Evolutionary conservation across 2,113 vertebrate species (phyloP), one percentile per base, ranked within the genome.

Genomic region (Pluvianellus socialis): DNA sequence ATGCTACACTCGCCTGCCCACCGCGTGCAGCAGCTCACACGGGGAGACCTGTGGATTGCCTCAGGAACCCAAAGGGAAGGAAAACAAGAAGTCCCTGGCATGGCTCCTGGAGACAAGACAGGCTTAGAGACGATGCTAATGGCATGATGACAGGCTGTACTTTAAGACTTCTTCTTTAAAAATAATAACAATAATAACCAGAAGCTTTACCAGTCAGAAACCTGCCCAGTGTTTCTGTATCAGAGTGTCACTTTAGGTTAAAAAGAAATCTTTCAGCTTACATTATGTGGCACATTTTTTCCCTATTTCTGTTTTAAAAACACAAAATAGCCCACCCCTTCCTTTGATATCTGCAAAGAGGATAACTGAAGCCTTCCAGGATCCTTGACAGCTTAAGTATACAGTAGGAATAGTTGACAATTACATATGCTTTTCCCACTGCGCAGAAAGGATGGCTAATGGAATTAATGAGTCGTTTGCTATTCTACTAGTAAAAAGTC

Each of bases 361-460:
- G 79, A 61, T 94, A 97, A 96, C 90, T 86, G 84, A 96, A 97
- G 90, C 56, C 83, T 96, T 91, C 90, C 67, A 96, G 74, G 63
- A 96, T 90, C 73, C 84, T 66, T 93, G 79, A 96, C 96, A 97
- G 42, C 66, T 97, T 97, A 95, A 98, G 94, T 97, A 95, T 80
- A 95, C 58, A 86, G 70, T 94, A 92, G 77, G 58, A 95, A 95
- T 28, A 94, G 87, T 30, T 93, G 91, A 83, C 94, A 86, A 96
- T 94, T 96, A 95, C 74, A 94, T 90, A 82, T 91, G 79, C 95
- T 87, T 67, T 94, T 90, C 49, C 80, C 86, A 88, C 91, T 67
- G 40, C 93, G 53, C 71, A 92, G 81, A 97, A 79, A 94, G 83
- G 90, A 90, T 71, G 33, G 67, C 87, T 97, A 97, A 97, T 90